Evolutionary conservation across 2,888 invertebrate species (phyloP).

Genomic region (Eristalis tenax): DNA sequence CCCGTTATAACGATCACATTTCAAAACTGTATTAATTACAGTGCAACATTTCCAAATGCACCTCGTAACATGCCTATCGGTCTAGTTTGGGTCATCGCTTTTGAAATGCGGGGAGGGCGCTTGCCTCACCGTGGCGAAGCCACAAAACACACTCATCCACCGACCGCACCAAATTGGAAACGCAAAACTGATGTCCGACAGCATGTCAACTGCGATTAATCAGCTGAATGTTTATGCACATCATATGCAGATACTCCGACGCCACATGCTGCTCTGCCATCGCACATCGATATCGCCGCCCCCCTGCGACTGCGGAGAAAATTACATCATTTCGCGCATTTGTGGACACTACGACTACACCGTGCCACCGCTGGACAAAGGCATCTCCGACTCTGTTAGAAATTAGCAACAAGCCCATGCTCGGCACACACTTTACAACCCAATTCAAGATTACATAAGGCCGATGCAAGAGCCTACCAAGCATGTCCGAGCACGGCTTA

Average conservation of each 20-base stretch:
- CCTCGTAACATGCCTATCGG: constrained; percentile 9
- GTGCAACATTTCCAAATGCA: constrained; percentile 56
- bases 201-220: constrained; percentile 28
- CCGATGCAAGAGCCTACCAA: constrained; percentile 46
- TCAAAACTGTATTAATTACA: background rate
- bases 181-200: constrained; percentile 38
- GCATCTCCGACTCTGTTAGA: background rate
- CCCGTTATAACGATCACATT: background rate
- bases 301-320: background rate
- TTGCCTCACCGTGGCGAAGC: constrained; percentile 26
- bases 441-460: constrained; percentile 57
- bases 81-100: background rate
- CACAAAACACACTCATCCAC: constrained; percentile 17
- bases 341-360: background rate
- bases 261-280: background rate
- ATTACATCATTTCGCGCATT: constrained; percentile 49
- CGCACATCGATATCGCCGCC: background rate
- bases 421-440: constrained; percentile 38
- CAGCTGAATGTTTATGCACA: constrained; percentile 53
- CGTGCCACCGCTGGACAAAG: background rate
- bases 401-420: constrained; percentile 6
- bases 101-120: constrained; percentile 7
- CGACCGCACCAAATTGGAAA: constrained; percentile 14
- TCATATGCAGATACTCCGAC: constrained; percentile 46
- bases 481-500: constrained; percentile 40